Evolutionary conservation across 2,888 invertebrate species (phyloP).

Genomic region (Eudasyphora cyanicolor): DNA sequence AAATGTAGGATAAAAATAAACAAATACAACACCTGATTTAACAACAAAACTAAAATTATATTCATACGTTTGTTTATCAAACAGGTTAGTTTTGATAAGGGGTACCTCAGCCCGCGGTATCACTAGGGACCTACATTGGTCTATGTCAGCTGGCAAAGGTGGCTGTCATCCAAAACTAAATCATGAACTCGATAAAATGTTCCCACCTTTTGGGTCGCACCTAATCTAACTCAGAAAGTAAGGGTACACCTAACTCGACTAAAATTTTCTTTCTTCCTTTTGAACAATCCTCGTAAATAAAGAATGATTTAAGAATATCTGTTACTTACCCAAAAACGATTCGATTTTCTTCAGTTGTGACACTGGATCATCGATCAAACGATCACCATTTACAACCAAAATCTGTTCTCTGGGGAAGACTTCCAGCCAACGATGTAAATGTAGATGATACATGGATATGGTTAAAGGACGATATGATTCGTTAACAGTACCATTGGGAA

Average conservation of each 20-base stretch:
- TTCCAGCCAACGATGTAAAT: constrained; percentile 94
- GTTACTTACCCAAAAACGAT: constrained; percentile 89
- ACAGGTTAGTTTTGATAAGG: too few species aligned
- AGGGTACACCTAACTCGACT: neutral
- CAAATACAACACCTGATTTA: too few species aligned
- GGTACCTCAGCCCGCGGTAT: too few species aligned
- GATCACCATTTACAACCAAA: constrained; percentile 96
- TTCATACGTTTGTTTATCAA: too few species aligned
- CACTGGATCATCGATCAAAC: constrained; percentile 93
- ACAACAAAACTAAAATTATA: too few species aligned
- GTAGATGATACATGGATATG: constrained; percentile 94
- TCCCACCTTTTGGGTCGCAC: neutral
- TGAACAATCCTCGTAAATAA: too few species aligned
- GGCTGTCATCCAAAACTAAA: too few species aligned
- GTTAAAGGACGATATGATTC: constrained; percentile 90
- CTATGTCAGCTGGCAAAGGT: too few species aligned
- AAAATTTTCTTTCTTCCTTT: too few species aligned
- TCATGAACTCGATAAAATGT: neutral
- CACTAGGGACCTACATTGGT: too few species aligned
- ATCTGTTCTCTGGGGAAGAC: constrained; percentile 95
- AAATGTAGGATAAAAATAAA: too few species aligned
- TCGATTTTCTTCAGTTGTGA: constrained; percentile 93
- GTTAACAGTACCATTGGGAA: constrained; percentile 91
- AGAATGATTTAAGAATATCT: too few species aligned
- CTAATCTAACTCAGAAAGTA: neutral